phyloP scores from a whole-genome alignment of 2,888 invertebrate species.

The Tyria jacobaeae region DNA sequence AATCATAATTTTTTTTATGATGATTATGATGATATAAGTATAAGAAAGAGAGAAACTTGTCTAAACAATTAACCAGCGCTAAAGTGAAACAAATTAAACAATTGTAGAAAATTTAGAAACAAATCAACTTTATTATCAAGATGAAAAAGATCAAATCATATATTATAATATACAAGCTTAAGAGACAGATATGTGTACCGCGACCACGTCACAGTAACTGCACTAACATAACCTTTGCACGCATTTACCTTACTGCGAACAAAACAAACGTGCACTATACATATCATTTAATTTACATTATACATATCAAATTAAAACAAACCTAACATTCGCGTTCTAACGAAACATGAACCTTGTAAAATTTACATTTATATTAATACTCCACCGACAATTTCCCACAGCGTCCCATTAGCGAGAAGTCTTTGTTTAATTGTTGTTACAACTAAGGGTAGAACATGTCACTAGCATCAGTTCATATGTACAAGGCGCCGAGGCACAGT shows the following conservation, averaged over 20 bases:
- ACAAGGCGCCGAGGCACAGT: constrained; percentile 77
- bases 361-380: constrained; percentile 73
- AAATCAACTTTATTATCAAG: constrained; percentile 87
- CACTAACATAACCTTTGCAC: constrained; percentile 47
- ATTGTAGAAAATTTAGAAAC: constrained; percentile 83
- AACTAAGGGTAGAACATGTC: constrained; percentile 83
- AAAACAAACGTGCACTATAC: constrained; percentile 52
- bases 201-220: constrained; percentile 42
- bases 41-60: too few relatives aligned
- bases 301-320: constrained; percentile 66
- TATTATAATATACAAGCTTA: constrained; percentile 78
- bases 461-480: constrained; percentile 82
- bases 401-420: constrained; percentile 68
- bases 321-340: constrained; percentile 64
- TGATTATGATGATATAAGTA: too few relatives aligned
- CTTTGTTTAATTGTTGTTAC: constrained; percentile 74
- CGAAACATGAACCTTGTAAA: constrained; percentile 72
- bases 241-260: constrained; percentile 50
- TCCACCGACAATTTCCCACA: constrained; percentile 76
- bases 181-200: constrained; percentile 76
- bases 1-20: too few relatives aligned
- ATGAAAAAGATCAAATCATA: constrained; percentile 86
- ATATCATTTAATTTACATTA: constrained; percentile 63
- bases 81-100: constrained; percentile 53
- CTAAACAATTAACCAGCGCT: too few relatives aligned